phyloP scores from a whole-genome alignment of 2,113 vertebrate genomes.

The Dipodomys ordii region DNA sequence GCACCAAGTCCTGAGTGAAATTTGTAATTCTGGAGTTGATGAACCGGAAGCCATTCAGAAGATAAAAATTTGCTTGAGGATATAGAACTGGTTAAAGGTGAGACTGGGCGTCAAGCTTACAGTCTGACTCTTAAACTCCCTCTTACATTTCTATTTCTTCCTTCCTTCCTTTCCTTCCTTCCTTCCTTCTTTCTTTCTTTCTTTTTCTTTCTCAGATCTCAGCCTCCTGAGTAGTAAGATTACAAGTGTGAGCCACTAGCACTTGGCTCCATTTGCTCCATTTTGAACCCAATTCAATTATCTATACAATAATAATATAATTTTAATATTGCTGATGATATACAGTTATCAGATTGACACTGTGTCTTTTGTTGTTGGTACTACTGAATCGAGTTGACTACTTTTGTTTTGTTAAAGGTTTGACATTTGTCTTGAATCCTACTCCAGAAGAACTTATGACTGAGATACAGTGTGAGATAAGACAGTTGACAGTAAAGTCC shows the following conservation, averaged over 20 bases:
- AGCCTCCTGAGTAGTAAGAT: too few species aligned
- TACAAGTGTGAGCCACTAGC: too few species aligned
- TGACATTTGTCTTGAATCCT: background rate
- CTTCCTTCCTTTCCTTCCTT: too few species aligned
- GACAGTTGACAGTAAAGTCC: background rate
- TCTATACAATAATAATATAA: too few species aligned
- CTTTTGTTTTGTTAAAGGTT: background rate
- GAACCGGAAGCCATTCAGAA: background rate
- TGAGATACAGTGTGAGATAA: background rate
- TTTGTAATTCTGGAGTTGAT: background rate
- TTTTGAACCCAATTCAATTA: constrained; percentile 10
- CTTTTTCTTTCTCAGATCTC: too few species aligned
- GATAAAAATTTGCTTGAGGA: background rate
- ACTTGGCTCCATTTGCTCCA: background rate
- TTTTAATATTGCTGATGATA: too few species aligned
- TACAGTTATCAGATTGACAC: background rate
- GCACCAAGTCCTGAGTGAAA: too few species aligned
- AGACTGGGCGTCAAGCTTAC: background rate
- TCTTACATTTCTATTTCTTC: too few species aligned
- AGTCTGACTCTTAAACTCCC: background rate
- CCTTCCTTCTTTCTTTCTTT: too few species aligned
- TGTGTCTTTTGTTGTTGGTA: background rate
- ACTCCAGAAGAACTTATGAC: background rate
- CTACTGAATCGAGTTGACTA: background rate
- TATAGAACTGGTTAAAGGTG: background rate